Evolutionary conservation across 1,140 invertebrate genomes (phyloP), one percentile per base, ranked within the genome.

Genomic region (Aphis gossypii): DNA sequence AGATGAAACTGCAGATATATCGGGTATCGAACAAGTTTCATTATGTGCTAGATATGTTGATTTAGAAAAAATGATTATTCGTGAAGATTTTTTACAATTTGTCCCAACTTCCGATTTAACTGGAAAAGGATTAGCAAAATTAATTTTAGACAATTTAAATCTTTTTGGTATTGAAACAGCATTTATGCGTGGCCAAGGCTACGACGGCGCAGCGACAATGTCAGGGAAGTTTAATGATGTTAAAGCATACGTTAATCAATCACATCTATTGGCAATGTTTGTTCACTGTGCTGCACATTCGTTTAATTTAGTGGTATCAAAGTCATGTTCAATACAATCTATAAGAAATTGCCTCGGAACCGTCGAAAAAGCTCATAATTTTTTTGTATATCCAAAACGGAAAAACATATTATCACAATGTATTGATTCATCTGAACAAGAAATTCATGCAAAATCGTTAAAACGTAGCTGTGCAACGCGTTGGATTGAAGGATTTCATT

Each of bases 181-280:
- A 44, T 76, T 76, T 76, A 35, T 76, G 68, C 30, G 94, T 88
- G 94, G 94, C 54, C 95, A 95, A 94, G 94, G 94, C 44, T 95
- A 95, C 60, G 94, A 95, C 94, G 95, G 95, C 21, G 95, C 95
- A 76, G 94, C 94, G 82, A 94, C 94, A n/a, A 95, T 95, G 95
- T 94, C 94, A 94, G 95, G 94, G 56, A 54, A 94, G 83, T 94
- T 94, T 44, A 94, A 94, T 92, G 94, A 94, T 94, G 94, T 94
- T 44, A 90, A 93, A 87, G 68, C 93, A 48, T 18, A 44, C n/a
- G 82, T 92, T 44, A 56, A 38, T 48, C 21, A 90, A 56, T 51
- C 56, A 41, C 38, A 38, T 90, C 48, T 48, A 21, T 38, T 54
- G 41, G 91, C 91, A 83, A 35, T 92, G n/a, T 92, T 41, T 83